Base-by-base conservation (phyloP, 2,888 invertebrate species). In the Eupithecia inturbata region DNA sequence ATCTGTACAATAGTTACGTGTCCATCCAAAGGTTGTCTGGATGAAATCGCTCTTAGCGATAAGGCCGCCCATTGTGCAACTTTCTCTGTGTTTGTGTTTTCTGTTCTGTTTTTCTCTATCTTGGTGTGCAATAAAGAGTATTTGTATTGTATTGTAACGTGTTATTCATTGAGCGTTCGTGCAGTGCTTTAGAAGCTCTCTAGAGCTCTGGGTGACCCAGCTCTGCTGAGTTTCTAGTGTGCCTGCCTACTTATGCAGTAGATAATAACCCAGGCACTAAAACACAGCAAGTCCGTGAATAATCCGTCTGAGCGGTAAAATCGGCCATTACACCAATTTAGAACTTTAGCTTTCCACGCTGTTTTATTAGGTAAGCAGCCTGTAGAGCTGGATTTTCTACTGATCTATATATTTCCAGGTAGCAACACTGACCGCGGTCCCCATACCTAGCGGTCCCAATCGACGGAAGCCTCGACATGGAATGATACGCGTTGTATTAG, bases 391-490 rank as follows among this genome's bases (percentile, higher is more conserved):
- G 81, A 81, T 68, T 31, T 63, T 63, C 63, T 33, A 33, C 33
- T 33, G 31, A 33, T 63, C 16, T 63, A 28, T 63, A 28, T 63
- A 67, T 84, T 84, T 83, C 78, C 60, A 77, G 67, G 78, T 71
- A 71, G 76, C 75, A 78, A 79, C 81, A 77, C 76, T 81, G 83
- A 82, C n/a, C n/a, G n/a, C n/a, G n/a, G n/a, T n/a, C n/a, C n/a
- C n/a, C n/a, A n/a, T n/a, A n/a, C n/a, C n/a, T n/a, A n/a, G n/a
- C n/a, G n/a, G n/a, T n/a, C n/a, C n/a, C n/a, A n/a, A n/a, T n/a
- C n/a, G n/a, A n/a, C n/a, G n/a, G n/a, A n/a, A n/a, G n/a, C n/a
- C n/a, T n/a, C n/a, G n/a, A n/a, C 77, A 70, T 45, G 67, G 71
- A 57, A 36, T 71, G 39, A 66, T 67, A 76, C 67, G 78, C 77